A percentile compares a stretch with the other conserved stretches of the same genome.
Evolutionary conservation across 2,888 invertebrate species (phyloP).

Genomic region (Halictus ligatus): DNA sequence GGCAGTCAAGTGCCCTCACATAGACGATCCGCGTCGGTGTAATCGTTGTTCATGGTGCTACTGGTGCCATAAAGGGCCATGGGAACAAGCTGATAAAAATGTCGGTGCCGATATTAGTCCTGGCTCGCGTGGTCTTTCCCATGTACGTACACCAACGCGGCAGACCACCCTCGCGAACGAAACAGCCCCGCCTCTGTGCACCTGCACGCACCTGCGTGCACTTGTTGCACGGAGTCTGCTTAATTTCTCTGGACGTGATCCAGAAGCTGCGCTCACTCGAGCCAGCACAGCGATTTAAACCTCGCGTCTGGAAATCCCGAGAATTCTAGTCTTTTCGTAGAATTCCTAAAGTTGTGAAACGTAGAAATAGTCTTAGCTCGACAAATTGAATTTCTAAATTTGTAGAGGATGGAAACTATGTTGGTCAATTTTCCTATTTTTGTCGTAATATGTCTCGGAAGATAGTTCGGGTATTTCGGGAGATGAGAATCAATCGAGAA

Average conservation of each 20-base stretch:
- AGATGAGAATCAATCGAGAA: background rate
- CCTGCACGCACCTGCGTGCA: constrained; percentile 50
- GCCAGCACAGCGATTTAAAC: constrained; percentile 5
- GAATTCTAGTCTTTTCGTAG: background rate
- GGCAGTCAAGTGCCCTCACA: constrained; percentile 83
- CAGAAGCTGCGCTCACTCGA: constrained; percentile 15
- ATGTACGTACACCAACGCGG: constrained; percentile 25
- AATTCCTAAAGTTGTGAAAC: background rate
- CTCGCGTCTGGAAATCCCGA: too few relatives aligned
- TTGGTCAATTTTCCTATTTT: background rate
- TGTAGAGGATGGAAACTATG: background rate
- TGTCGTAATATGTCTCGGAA: background rate
- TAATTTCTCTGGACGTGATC: constrained; percentile 21
- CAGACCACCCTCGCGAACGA: constrained; percentile 24
- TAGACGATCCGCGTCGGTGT: constrained; percentile 75
- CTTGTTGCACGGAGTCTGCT: constrained; percentile 26
- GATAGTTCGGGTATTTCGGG: background rate
- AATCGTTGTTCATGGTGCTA: constrained; percentile 79
- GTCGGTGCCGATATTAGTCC: constrained; percentile 64
- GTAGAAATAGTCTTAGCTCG: background rate
- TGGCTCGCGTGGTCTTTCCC: constrained; percentile 43
- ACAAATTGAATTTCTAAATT: background rate
- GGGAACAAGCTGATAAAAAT: constrained; percentile 82
- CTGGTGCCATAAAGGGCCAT: constrained; percentile 81
- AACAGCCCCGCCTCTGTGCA: constrained; percentile 26